Conservation (phyloP, 2,888 invertebrate genomes). For the Selenia dentaria region DNA sequence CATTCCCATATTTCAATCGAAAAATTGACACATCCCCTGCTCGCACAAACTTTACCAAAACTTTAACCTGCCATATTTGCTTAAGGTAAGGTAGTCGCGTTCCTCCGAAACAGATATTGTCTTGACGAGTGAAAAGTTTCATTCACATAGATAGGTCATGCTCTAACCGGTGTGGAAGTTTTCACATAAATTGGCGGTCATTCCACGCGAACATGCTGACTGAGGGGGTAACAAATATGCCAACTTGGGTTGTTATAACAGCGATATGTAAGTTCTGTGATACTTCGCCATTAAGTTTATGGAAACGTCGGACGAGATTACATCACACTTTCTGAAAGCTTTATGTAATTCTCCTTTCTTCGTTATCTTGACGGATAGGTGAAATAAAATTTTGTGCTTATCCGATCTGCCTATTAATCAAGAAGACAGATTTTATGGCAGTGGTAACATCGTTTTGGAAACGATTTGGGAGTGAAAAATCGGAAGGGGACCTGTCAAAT, state of each 20-base stretch:
- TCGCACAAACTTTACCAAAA: conserved; percentile 72
- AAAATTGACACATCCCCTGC: conserved; percentile 79
- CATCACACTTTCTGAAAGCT: conserved; percentile 82
- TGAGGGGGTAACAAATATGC: conserved; percentile 83
- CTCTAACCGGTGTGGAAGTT: conserved; percentile 77
- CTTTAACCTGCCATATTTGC: conserved; percentile 81
- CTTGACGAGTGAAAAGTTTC: conserved; percentile 82
- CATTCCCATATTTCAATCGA: conserved; percentile 78
- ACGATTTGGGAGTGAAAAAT: conserved; percentile 61
- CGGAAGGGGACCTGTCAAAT: conserved; percentile 74
- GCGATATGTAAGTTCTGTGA: conserved; percentile 84
- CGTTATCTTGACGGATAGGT: conserved; percentile 54
- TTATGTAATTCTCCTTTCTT: conserved; percentile 75
- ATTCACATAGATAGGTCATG: conserved; percentile 79
- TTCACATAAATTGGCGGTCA: conserved; percentile 85
- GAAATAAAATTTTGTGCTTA: conserved; percentile 53
- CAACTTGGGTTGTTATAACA: conserved; percentile 83
- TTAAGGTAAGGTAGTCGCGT: conserved; percentile 64
- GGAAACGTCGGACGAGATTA: conserved; percentile 81
- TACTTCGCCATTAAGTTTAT: conserved; percentile 84
- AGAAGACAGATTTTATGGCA: conserved; percentile 61
- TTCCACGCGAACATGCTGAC: conserved; percentile 84
- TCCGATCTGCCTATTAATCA: conserved; percentile 65
- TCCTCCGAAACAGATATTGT: conserved; percentile 68
- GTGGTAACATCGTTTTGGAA: conserved; percentile 44